Evolutionary conservation across 2,888 invertebrate genomes (phyloP), one percentile per base, ranked within the genome.

Genomic region (Mantis religiosa): DNA sequence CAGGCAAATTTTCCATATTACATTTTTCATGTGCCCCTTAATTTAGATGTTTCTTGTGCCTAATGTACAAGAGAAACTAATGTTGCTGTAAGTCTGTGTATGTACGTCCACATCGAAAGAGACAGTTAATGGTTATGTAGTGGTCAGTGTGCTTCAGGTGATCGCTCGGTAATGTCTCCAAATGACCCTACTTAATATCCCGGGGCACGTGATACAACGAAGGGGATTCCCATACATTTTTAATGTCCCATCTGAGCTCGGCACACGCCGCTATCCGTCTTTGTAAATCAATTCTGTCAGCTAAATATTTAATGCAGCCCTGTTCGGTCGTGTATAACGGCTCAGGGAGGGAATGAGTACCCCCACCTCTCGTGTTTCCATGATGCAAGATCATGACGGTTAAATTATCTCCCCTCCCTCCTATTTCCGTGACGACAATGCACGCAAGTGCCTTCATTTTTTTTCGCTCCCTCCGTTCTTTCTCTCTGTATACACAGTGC

Each of bases 231-330:
- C 87, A 87, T 87, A n/a, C 82, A 87, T 87, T 87, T 82, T 87
- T 87, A 87, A 87, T 82, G 20, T n/a, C 54, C 28, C 82, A 87
- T 87, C 87, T 88, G 84, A 88, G 81, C 84, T 30, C 54, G 81
- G 87, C 87, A 87, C 47, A 28, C 34, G 34, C 47, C 54, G 54
- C 87, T 47, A 89, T 89, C 87, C 89, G 85, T 89, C 89, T 89
- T 89, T 88, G 89, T 89, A 88, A 89, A 89, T 89, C 89, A 89
- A 89, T 88, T 89, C 88, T 89, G 89, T 89, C 89, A 89, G 81
- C 84, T 89, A 85, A 89, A 88, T 89, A 88, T 83, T 89, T 89
- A 30, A 89, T 89, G 88, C 82, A 34, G 83, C 82, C 88, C 82
- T 82, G 47, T 71, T 71, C 54, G 54, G 54, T 71, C 54, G 54